Evolutionary conservation across 2,797 vertebrate genomes (phyloP).

Genomic region (Gila robusta): DNA sequence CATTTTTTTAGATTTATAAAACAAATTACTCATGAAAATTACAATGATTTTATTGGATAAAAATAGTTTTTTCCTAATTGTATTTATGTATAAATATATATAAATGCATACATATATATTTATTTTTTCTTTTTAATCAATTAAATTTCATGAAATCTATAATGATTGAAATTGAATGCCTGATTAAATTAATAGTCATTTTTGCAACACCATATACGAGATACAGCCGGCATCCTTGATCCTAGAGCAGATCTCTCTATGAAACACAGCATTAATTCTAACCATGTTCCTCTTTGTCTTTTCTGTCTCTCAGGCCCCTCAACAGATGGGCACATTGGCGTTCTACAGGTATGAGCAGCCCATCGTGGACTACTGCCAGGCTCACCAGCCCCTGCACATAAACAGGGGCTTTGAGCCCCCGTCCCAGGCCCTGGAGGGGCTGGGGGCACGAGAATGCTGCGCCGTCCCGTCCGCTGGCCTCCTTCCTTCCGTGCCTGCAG

Average conservation of each 20-base stretch:
- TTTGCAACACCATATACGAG: not conserved
- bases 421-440: slow-evolving; percentile 69
- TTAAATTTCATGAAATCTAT: not conserved
- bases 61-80: too few relatives aligned
- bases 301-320: slow-evolving; percentile 80
- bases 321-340: slow-evolving; percentile 88
- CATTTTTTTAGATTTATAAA: not conserved
- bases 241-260: not conserved
- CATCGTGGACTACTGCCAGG: slow-evolving; percentile 90
- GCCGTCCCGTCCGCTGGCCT: slow-evolving; percentile 64
- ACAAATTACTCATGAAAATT: not conserved
- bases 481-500: slow-evolving; percentile 68
- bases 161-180: not conserved
- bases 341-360: slow-evolving; percentile 92
- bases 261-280: not conserved
- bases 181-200: not conserved
- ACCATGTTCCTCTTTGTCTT: slow-evolving; percentile 25
- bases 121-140: not conserved
- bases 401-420: slow-evolving; percentile 82
- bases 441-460: slow-evolving; percentile 59
- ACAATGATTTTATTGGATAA: not conserved
- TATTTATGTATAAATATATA: not conserved
- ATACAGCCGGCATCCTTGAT: not conserved
- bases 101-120: too few relatives aligned
- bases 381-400: slow-evolving; percentile 89